Evolutionary conservation across 2,888 invertebrate species (phyloP).

Genomic region (Mactromeris polynyma): DNA sequence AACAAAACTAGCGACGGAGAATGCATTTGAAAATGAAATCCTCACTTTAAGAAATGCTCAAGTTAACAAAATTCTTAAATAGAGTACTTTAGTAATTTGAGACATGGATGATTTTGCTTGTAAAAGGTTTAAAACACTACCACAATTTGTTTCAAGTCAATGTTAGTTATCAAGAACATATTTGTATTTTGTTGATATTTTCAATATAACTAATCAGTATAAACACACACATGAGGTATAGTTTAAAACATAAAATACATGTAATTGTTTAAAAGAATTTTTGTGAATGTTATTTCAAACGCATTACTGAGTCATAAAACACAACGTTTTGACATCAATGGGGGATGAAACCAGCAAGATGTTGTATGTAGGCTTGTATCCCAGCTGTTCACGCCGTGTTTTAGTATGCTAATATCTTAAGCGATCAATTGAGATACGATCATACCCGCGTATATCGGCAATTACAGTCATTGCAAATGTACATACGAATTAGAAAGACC

Average conservation of each 20-base stretch:
- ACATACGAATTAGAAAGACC: slow-evolving; percentile 16
- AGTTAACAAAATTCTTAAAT: too few species aligned
- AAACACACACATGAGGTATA: too few species aligned
- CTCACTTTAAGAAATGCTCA: too few species aligned
- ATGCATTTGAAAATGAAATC: too few species aligned
- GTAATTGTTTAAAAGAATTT: slow-evolving; percentile 2
- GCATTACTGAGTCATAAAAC: background rate
- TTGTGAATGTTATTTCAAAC: background rate
- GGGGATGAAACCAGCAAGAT: background rate
- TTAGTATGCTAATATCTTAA: slow-evolving; percentile 5
- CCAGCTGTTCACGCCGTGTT: background rate
- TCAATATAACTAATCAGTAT: too few species aligned
- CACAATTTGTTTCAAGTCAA: too few species aligned
- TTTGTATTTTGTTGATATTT: too few species aligned
- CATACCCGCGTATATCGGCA: background rate
- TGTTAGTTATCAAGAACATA: too few species aligned
- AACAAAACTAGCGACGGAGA: too few species aligned
- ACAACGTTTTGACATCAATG: background rate
- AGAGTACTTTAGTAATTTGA: too few species aligned
- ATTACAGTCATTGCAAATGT: slow-evolving; percentile 20
- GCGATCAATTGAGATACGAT: slow-evolving; percentile 15
- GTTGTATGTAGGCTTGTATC: background rate
- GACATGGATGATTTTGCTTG: too few species aligned
- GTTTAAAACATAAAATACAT: background rate
- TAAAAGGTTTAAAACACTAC: too few species aligned